Conservation (phyloP, 2,888 invertebrate genomes). For the Amphipyra tragopoginis region DNA sequence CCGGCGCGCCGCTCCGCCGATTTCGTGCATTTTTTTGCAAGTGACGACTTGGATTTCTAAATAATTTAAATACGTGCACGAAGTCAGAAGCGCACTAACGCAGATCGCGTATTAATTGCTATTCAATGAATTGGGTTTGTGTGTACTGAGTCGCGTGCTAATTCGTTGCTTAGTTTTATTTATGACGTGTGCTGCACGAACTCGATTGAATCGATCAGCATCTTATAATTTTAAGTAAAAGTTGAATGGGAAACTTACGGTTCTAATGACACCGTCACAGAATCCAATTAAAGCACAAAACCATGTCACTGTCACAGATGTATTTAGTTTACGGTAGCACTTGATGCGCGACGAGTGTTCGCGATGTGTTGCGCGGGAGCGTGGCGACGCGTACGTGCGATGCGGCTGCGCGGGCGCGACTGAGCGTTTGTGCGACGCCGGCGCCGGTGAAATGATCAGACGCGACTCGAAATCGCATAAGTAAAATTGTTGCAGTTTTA, state of each 20-base stretch:
- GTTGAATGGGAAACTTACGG: constrained; percentile 74
- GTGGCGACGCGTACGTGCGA: constrained; percentile 65
- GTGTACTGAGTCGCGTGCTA: constrained; percentile 73
- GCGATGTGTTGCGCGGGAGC: constrained; percentile 60
- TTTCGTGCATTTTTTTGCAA: constrained; percentile 88
- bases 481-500: constrained; percentile 70
- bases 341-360: constrained; percentile 68
- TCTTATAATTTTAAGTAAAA: constrained; percentile 51
- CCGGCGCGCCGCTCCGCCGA: constrained; percentile 80
- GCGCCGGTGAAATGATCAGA: constrained; percentile 72
- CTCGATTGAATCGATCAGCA: constrained; percentile 48
- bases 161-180: constrained; percentile 58
- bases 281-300: constrained; percentile 86
- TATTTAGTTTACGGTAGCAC: constrained; percentile 70
- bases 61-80: constrained; percentile 89
- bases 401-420: constrained; percentile 56
- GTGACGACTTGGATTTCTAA: constrained; percentile 87
- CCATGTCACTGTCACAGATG: constrained; percentile 87
- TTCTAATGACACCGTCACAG: constrained; percentile 78
- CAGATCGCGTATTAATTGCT: constrained; percentile 75
- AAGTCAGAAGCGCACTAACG: constrained; percentile 74
- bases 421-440: constrained; percentile 50
- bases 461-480: constrained; percentile 70
- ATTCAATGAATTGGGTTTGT: constrained; percentile 80
- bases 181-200: constrained; percentile 58